Percentiles rank a stretch among this genome's conserved stretches.
phyloP scores from a whole-genome alignment of 2,888 invertebrate genomes.

The Hermaeophaga mercurialis region DNA sequence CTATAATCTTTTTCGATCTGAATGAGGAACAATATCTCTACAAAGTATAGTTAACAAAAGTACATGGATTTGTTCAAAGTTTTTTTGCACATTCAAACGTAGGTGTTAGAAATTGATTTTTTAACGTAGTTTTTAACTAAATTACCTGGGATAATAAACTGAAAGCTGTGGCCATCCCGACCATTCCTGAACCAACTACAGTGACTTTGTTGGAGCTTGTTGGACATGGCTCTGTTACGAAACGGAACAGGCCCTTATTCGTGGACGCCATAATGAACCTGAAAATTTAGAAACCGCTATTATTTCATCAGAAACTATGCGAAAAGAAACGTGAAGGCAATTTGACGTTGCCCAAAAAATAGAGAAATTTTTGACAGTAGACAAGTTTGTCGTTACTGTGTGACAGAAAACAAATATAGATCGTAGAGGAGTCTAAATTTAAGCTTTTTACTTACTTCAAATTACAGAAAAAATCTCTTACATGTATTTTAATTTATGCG shows the following conservation, averaged over 20 bases:
- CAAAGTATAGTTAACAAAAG: no score
- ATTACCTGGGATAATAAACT: conserved; percentile 86
- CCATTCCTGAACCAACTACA: conserved; percentile 88
- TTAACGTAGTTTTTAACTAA: no score
- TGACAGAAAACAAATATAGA: neutral
- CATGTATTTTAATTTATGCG: no score
- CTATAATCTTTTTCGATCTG: no score
- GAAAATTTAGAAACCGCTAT: neutral
- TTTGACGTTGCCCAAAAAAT: neutral
- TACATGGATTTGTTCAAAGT: no score
- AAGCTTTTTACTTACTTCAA: no score
- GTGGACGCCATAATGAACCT: conserved; percentile 12
- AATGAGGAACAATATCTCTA: no score
- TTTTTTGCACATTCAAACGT: no score
- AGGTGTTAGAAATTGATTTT: no score
- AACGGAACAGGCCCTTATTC: conserved; percentile 54
- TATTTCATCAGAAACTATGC: neutral
- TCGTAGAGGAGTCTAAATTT: neutral
- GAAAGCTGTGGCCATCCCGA: conserved; percentile 92
- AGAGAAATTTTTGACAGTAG: neutral
- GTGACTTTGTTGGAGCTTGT: conserved; percentile 75
- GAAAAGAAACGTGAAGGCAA: neutral
- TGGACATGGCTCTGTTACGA: conserved; percentile 61
- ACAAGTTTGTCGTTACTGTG: neutral
- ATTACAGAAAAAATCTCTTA: no score